Conservation (phyloP, 2,113 vertebrate genomes). For the Barnardius zonarius region DNA sequence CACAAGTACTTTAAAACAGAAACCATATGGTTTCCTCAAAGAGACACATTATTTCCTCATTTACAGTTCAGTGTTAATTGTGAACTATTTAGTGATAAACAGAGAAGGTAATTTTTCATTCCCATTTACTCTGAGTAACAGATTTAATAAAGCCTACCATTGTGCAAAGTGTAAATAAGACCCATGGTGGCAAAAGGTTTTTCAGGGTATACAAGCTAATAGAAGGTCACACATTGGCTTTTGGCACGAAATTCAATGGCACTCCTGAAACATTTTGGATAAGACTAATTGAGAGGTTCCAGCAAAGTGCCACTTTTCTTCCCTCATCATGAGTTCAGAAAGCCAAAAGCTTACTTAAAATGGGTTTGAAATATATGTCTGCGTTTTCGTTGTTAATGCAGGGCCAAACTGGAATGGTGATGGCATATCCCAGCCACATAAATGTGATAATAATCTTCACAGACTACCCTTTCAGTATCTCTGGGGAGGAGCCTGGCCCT, state of each 20-base stretch:
- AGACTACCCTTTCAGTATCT: conserved; percentile 35
- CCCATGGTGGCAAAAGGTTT: background rate
- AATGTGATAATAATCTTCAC: background rate
- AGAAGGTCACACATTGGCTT: conserved; percentile 17
- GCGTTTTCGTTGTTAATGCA: background rate
- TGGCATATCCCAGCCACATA: background rate
- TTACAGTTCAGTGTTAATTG: conserved; percentile 73
- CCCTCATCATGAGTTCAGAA: background rate
- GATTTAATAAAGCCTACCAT: conserved; percentile 34
- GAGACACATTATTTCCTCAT: conserved; percentile 70
- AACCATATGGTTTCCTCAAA: conserved; percentile 72
- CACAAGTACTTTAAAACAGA: conserved; percentile 52
- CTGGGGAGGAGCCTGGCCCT: conserved; percentile 42
- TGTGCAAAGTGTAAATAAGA: conserved; percentile 38
- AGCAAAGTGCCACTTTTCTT: conserved; percentile 21
- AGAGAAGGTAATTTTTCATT: conserved; percentile 69
- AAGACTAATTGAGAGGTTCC: conserved; percentile 3
- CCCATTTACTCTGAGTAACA: conserved; percentile 53
- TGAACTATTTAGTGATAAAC: conserved; percentile 70
- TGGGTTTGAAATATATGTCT: background rate
- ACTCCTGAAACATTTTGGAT: conserved; percentile 36
- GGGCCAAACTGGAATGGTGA: background rate
- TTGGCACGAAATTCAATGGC: conserved; percentile 12
- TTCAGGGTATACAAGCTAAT: background rate
- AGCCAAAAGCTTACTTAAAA: background rate